Conservation (phyloP, 1,140 invertebrate genomes). For the Oncopodura yosiiana region DNA sequence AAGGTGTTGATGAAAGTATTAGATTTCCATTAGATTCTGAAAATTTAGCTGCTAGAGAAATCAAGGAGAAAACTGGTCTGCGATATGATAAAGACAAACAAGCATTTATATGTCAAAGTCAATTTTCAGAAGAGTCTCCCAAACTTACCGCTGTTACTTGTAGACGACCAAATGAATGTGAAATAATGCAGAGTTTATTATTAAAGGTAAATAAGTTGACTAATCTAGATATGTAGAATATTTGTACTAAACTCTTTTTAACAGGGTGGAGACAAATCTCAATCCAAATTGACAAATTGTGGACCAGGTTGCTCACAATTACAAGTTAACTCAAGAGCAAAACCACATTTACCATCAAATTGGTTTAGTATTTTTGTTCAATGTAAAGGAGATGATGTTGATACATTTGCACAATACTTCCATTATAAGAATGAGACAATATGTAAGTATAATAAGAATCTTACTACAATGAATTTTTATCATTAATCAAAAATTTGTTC, state of each 20-base stretch:
- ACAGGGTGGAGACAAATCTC: conserved; percentile 11
- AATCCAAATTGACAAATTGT: background rate
- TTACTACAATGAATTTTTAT: background rate
- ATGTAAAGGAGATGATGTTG: conserved; percentile 10
- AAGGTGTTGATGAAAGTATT: conserved; percentile 15
- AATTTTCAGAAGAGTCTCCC: conserved; percentile 2
- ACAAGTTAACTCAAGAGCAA: background rate
- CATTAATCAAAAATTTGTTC: background rate
- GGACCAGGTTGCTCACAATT: conserved; percentile 14
- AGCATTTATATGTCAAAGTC: conserved; percentile 15
- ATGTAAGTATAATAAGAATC: background rate
- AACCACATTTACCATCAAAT: conserved; percentile 10
- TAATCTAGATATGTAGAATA: background rate
- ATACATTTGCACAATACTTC: conserved; percentile 19
- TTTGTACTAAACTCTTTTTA: too few relatives aligned
- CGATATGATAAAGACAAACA: conserved; percentile 6
- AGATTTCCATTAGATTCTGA: background rate
- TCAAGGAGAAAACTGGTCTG: conserved; percentile 4
- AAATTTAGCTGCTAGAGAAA: conserved; percentile 4
- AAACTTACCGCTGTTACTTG: conserved; percentile 14
- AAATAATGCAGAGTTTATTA: conserved; percentile 18
- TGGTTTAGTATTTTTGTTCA: conserved; percentile 17
- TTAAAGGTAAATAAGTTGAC: background rate
- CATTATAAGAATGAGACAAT: conserved; percentile 6
- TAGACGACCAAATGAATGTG: conserved; percentile 18